A percentile compares a stretch with the other conserved stretches of the same genome.
phyloP scores from a whole-genome alignment of 1,140 invertebrate genomes.

The Sitobion miscanthi region DNA sequence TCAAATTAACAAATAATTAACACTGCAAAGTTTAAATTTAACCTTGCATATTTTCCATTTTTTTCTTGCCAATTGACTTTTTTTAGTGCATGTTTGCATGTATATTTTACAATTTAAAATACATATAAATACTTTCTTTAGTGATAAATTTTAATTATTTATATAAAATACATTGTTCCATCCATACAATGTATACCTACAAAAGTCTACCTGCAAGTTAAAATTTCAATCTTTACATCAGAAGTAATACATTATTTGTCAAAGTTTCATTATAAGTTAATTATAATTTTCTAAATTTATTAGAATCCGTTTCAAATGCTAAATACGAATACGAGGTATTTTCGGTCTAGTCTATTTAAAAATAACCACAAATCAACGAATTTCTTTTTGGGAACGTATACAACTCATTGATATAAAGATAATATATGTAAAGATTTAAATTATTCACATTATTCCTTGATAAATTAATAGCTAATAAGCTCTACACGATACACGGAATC shows the following conservation, averaged over 20 bases:
- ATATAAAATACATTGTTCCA: too few species aligned
- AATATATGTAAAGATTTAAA: neutral
- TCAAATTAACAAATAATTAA: too few species aligned
- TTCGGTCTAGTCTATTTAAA: neutral
- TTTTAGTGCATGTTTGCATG: too few species aligned
- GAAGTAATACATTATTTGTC: neutral
- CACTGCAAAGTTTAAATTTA: too few species aligned
- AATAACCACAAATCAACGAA: neutral
- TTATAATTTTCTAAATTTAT: too few species aligned
- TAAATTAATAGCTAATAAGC: neutral
- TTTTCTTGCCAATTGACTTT: too few species aligned
- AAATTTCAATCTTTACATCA: neutral
- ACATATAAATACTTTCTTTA: too few species aligned
- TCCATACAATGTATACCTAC: neutral
- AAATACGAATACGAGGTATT: neutral
- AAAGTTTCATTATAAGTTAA: neutral
- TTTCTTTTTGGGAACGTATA: neutral
- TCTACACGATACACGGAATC: neutral
- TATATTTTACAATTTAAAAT: too few species aligned
- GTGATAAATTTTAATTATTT: too few species aligned
- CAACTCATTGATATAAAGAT: neutral
- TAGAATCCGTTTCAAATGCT: neutral
- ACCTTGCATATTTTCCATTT: too few species aligned
- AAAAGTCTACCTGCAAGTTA: neutral
- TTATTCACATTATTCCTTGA: neutral